Percentiles rank a stretch among this genome's conserved stretches.
Conservation (phyloP, 2,113 vertebrate species). For the Syngnathus scovelli region DNA sequence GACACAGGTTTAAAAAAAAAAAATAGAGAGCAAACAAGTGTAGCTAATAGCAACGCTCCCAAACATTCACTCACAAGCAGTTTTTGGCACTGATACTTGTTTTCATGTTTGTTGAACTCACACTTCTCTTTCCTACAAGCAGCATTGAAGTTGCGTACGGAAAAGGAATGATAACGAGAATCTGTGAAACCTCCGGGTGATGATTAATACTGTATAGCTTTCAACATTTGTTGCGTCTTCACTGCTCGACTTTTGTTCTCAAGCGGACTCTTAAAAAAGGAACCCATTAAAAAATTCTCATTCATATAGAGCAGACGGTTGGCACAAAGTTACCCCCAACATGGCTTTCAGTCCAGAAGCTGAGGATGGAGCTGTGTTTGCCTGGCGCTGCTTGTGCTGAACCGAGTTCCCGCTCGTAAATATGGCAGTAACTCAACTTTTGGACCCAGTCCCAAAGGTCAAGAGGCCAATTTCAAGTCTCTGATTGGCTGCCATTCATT, state of each 20-base stretch:
- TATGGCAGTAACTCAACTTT: slow-evolving; percentile 25
- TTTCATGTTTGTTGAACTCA: slow-evolving; percentile 11
- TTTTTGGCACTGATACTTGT: slow-evolving; percentile 22
- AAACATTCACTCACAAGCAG: background rate
- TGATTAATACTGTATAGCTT: slow-evolving; percentile 4
- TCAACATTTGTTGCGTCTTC: slow-evolving; percentile 7
- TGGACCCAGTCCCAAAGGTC: slow-evolving; percentile 22
- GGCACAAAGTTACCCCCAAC: slow-evolving; percentile 38
- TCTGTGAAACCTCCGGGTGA: background rate
- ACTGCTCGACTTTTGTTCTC: slow-evolving; percentile 15
- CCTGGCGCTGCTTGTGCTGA: slow-evolving; percentile 2
- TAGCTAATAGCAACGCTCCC: background rate
- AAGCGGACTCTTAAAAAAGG: slow-evolving; percentile 1
- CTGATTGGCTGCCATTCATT: slow-evolving; percentile 6
- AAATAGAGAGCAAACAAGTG: background rate
- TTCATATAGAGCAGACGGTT: slow-evolving; percentile 36
- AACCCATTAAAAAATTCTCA: background rate
- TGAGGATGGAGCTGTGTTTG: slow-evolving; percentile 8
- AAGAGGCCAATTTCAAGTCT: slow-evolving; percentile 21
- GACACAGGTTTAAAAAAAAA: background rate
- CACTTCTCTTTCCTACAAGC: slow-evolving; percentile 1
- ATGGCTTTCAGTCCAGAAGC: slow-evolving; percentile 46
- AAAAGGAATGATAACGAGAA: slow-evolving; percentile 9
- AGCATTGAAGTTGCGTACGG: slow-evolving; percentile 6
- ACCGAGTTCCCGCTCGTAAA: slow-evolving; percentile 17